Base-by-base conservation (phyloP, 2,797 vertebrate species). In the Melanotaenia boesemani region DNA sequence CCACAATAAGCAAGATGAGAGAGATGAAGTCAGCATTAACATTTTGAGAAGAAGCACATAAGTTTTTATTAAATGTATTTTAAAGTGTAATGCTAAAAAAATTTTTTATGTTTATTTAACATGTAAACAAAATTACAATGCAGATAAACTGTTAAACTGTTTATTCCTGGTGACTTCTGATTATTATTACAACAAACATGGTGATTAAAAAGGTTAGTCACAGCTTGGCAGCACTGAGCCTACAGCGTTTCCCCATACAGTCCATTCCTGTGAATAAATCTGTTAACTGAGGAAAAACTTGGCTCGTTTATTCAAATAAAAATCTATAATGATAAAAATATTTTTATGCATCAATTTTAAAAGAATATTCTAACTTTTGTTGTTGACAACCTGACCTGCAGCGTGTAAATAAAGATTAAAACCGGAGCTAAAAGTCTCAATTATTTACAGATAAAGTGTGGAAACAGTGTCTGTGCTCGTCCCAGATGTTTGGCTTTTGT, bases 1-100 rank as follows among this genome's bases (percentile, higher is more conserved):
- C 63, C 3, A 39, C 28, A 70, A 7, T 16, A 66, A 50, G 74
- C n/a, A 37, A 13, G 24, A 68, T 36, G 24, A 71, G 50, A 79
- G 67, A 3, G 16, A 64, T 65, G n/a, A 65, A 28, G 50, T 24
- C 16, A 36, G 48, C 34, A 37, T 66, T n/a, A 2, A 28, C 5
- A 58, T 54, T 65, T 60, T 67, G 3, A 73, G 28, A 58, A 69
- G 20, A 24, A 8, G 54, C 70, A 37, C 41, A 41, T 60, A 37
- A 62, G 65, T 63, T 52, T 7, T 58, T 77, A 46, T 41, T 66
- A 28, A 22, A 18, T 32, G 24, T 4, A 4, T 63, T 57, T 63
- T 50, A n/a, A 58, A 46, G 2, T 62, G 64, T 59, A 39, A 37
- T 11, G 24, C 30, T 34, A 36, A 26, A 22, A 28, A 36, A n/a